phyloP scores from a whole-genome alignment of 2,888 invertebrate species.

The Eilema depressum region DNA sequence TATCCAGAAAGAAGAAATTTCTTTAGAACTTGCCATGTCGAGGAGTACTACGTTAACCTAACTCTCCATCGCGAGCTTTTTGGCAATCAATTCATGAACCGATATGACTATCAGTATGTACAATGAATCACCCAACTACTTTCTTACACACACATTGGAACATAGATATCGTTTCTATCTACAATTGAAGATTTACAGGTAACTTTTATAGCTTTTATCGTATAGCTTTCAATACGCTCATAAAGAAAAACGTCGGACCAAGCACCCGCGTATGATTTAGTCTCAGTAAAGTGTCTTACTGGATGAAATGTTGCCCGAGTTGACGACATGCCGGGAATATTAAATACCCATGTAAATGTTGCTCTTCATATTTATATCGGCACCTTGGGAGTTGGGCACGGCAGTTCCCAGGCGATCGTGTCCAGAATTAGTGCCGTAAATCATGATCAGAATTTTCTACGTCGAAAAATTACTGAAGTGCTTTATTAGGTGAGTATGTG shows the following conservation, averaged over 20 bases:
- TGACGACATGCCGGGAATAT: constrained; percentile 68
- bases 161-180: neutral
- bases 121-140: too few relatives aligned
- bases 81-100: too few relatives aligned
- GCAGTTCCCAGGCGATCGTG: constrained; percentile 54
- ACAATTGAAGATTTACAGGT: neutral
- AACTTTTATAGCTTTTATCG: constrained; percentile 20
- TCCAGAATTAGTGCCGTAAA: constrained; percentile 58
- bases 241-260: constrained; percentile 25
- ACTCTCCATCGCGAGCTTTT: too few relatives aligned
- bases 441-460: constrained; percentile 57
- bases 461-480: constrained; percentile 43
- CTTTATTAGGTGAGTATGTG: constrained; percentile 44
- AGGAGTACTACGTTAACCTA: too few relatives aligned
- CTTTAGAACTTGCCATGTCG: too few relatives aligned
- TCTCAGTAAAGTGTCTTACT: constrained; percentile 70
- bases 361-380: constrained; percentile 70
- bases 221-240: constrained; percentile 30
- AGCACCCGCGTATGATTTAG: constrained; percentile 68
- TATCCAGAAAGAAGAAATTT: too few relatives aligned
- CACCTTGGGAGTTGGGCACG: constrained; percentile 58
- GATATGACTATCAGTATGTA: too few relatives aligned
- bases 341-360: constrained; percentile 72
- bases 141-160: neutral
- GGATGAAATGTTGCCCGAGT: constrained; percentile 74